phyloP scores from a whole-genome alignment of 2,797 vertebrate genomes.

The Dromococcyx pavoninus region DNA sequence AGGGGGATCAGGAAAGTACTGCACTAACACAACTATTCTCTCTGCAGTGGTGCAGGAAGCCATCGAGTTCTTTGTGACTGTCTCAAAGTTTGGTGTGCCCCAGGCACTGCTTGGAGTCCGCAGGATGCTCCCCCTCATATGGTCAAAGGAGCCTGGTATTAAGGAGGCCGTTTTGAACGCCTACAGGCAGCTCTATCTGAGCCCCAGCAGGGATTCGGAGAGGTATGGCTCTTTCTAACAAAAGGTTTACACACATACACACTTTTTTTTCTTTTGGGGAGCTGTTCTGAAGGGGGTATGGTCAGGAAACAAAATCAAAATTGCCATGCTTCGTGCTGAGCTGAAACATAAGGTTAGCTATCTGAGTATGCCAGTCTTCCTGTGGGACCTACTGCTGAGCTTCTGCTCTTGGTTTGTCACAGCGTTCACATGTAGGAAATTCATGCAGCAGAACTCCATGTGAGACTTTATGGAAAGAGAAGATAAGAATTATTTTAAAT shows the following conservation, averaged over 20 bases:
- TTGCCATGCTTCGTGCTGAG: not conserved
- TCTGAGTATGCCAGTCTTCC: not conserved
- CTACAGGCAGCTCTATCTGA: slow-evolving; percentile 90
- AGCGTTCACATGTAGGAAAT: not conserved
- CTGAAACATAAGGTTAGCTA: not conserved
- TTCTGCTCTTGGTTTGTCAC: not conserved
- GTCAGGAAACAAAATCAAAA: not conserved
- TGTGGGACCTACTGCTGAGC: not conserved
- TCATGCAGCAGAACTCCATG: not conserved
- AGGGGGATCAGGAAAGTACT: not conserved
- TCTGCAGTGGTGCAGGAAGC: slow-evolving; percentile 93
- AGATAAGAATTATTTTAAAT: not conserved
- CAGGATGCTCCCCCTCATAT: slow-evolving; percentile 93
- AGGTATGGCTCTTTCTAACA: slow-evolving; percentile 60
- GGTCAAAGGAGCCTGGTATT: slow-evolving; percentile 90
- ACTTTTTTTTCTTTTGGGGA: not conserved
- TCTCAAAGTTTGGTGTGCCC: slow-evolving; percentile 89
- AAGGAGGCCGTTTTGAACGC: slow-evolving; percentile 92
- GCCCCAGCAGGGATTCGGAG: slow-evolving; percentile 80
- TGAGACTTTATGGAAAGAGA: not conserved
- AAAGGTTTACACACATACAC: not conserved
- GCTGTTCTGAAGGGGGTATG: not conserved
- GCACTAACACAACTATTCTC: not conserved
- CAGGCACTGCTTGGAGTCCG: slow-evolving; percentile 89
- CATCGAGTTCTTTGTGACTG: slow-evolving; percentile 94